Evolutionary conservation across 2,113 vertebrate species (phyloP), one percentile per base, ranked within the genome.

Genomic region (Psittacus erithacus): DNA sequence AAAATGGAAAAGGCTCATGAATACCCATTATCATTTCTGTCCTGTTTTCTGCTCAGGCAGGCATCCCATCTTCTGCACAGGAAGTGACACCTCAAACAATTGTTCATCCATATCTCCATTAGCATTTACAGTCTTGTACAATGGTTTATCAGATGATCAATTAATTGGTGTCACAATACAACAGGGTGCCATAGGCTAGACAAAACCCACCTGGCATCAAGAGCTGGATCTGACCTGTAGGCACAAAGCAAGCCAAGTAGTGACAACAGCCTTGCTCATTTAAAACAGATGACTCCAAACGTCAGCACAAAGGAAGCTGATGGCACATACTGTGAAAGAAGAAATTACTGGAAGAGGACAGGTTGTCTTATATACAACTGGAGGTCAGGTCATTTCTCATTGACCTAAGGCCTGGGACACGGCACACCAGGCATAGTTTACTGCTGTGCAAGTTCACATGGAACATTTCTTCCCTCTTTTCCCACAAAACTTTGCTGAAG

Each of bases 401-500:
- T 28, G n/a, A 19, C 7, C n/a, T 6, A 5, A 55, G 29, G 8
- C 49, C 7, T 1, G 2, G 33, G 46, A 63, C 38, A 68, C 33
- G 28, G 9, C 55, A 29, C 0, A 44, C 15, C 33, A 70, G 55
- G 4, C 1, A 0, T 6, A 4, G 39, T 13, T 71, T 46, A 5
- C 49, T 23, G 11, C 33, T 55, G 0, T 1, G 1, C 1, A 35
- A 73, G 13, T 49, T 82, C 35, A 62, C 16, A 0, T 0, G 2
- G 33, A 41, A 43, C 4, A 31, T 17, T 22, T 27, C 18, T 35
- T 6, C 9, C 28, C 16, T 11, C 35, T 53, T 17, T n/a, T 44
- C 41, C 57, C 52, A 65, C 11, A 44, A 27, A 76, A 8, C 17
- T 17, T 24, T 18, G 13, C 38, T 52, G 38, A 27, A 41, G 12